These are phyloP conservation scores for Lobophora halterata DNA, from an alignment of 2,888 invertebrate species.

Conservation along the genomic window DNA sequence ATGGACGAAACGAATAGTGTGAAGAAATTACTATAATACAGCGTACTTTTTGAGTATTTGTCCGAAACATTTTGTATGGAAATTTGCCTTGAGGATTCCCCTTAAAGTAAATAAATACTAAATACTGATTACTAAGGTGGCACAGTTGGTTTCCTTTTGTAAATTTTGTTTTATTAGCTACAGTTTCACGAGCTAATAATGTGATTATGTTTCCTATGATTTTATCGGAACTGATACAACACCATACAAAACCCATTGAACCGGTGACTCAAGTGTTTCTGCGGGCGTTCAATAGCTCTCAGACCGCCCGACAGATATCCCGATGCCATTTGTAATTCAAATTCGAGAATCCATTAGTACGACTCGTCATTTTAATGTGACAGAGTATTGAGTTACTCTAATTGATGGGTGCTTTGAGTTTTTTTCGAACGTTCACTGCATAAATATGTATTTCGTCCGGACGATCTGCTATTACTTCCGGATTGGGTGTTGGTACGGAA, in stretches of 20 bases:
- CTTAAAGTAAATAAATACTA: too few species aligned
- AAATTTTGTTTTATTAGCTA: too few species aligned
- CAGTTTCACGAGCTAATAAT: too few species aligned
- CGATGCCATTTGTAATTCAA: slow-evolving; percentile 76
- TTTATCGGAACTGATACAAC: background rate
- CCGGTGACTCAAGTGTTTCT: too few species aligned
- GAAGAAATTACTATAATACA: too few species aligned
- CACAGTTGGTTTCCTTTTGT: too few species aligned
- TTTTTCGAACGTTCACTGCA: slow-evolving; percentile 52
- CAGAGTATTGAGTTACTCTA: slow-evolving; percentile 79
- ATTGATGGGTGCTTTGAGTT: slow-evolving; percentile 68
- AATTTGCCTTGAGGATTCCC: too few species aligned
- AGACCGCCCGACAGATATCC: slow-evolving; percentile 34
- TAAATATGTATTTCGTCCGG: slow-evolving; percentile 34
- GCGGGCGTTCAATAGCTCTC: slow-evolving; percentile 14
- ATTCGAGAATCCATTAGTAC: slow-evolving; percentile 78
- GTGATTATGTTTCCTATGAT: too few species aligned
- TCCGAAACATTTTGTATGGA: too few species aligned
- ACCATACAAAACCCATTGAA: slow-evolving; percentile 1
- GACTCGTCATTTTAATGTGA: slow-evolving; percentile 80
- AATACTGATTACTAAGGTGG: too few species aligned
- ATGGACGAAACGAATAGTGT: too few species aligned
- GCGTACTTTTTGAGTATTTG: too few species aligned
- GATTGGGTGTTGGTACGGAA: slow-evolving; percentile 21
- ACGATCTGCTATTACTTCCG: slow-evolving; percentile 28